A percentile compares a stretch with the other conserved stretches of the same genome.
Conservation (phyloP, 2,113 vertebrate genomes). For the Hemicordylus capensis region DNA sequence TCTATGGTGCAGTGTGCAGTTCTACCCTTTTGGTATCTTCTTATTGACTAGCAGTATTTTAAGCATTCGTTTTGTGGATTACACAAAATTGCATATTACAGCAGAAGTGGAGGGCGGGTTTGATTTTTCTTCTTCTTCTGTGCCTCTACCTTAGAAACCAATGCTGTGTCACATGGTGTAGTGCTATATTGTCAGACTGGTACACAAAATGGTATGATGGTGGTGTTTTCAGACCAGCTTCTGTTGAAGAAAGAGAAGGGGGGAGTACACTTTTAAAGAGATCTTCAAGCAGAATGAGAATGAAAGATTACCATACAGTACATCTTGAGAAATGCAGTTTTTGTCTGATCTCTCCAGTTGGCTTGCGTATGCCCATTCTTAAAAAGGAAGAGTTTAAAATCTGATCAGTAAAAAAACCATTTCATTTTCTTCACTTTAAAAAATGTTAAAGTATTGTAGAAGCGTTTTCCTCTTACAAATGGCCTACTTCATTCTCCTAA, state of each 20-base stretch:
- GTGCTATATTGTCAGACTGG: neutral
- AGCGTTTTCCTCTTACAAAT: neutral
- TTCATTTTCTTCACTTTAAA: neutral
- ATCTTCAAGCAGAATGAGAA: neutral
- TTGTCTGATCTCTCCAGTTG: neutral
- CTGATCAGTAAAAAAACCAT: too few species aligned
- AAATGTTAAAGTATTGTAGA: neutral
- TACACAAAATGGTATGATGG: neutral
- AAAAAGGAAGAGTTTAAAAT: neutral
- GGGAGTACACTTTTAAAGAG: neutral
- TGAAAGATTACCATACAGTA: too few species aligned
- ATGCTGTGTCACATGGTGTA: neutral
- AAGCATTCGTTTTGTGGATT: neutral
- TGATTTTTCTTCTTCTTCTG: neutral
- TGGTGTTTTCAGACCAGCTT: neutral
- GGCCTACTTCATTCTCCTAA: neutral
- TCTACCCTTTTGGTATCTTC: too few species aligned
- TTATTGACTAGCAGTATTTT: neutral
- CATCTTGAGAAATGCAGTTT: neutral
- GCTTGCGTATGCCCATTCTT: neutral
- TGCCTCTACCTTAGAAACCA: neutral
- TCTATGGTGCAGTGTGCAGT: too few species aligned
- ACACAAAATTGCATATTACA: neutral
- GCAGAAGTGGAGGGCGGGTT: neutral
- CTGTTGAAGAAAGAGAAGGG: neutral